These are phyloP conservation scores for Poecilia gillii DNA, from an alignment of 2,797 vertebrate species.

Conservation along the genomic window DNA sequence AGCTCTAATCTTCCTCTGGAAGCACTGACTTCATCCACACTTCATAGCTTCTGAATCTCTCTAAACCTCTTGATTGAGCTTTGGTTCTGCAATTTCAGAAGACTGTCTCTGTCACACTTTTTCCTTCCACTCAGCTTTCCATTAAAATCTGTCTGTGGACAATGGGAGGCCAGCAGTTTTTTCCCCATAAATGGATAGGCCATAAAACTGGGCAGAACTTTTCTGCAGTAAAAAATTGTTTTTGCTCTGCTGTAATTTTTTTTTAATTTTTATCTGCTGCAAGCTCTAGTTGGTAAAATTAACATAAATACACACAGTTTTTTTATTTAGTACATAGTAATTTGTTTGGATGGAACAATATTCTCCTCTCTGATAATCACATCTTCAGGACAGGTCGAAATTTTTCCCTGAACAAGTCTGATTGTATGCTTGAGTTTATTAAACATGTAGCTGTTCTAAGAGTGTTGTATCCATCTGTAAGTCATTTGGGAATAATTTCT, in stretches of 20 bases:
- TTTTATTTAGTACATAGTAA: background rate
- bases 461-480: background rate
- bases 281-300: background rate
- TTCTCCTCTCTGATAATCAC: background rate
- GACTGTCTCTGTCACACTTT: background rate
- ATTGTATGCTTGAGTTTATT: background rate
- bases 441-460: background rate
- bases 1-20: background rate
- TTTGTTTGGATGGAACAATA: background rate
- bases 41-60: background rate
- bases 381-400: background rate
- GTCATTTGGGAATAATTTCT: background rate
- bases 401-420: background rate
- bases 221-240: background rate
- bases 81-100: background rate
- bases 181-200: background rate
- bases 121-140: background rate
- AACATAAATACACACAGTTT: background rate
- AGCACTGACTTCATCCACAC: background rate
- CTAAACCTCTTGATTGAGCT: background rate
- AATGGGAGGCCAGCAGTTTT: background rate
- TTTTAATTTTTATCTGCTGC: background rate
- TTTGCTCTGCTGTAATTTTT: background rate
- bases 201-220: background rate
- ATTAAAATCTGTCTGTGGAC: background rate